Base-by-base conservation (phyloP, 2,888 invertebrate species). In the Drosophila phalerata region DNA sequence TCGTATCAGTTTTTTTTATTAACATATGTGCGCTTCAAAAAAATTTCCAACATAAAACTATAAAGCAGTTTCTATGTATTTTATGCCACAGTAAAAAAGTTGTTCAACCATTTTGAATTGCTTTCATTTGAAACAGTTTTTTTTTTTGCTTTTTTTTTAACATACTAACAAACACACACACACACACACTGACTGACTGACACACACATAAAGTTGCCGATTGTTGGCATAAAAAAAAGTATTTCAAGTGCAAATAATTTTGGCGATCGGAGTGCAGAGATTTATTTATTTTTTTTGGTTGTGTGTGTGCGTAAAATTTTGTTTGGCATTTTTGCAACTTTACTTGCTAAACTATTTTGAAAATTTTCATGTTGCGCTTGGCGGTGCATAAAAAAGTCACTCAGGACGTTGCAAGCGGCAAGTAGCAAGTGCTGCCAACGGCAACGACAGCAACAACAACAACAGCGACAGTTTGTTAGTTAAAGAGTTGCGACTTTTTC, bases 311-410 rank as follows among this genome's bases (percentile, higher is more conserved):
- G 62, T 56, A 40, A 52, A 56, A 77, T 85, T 74, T 30, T 30
- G 6, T 85, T 85, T 75, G 76, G 86, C 73, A 85, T 83, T 77
- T 85, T 85, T 73, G 88, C 79, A 81, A 87, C 73, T 85, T 79
- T 71, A 73, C 68, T 72, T 84, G 80, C 83, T 63, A 82, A 84
- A 84, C 84, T 85, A 82, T 84, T 85, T 87, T 51, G 68, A 79
- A 87, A 82, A 77, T 82, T 85, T 79, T 34, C 73, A 75, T 76
- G 69, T 64, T 73, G 73, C 61, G 72, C 73, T 71, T 64, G 82
- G 69, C 69, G 64, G 72, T 57, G 69, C 78, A 68, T 47, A 47
- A 48, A 67, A 60, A 58, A 63, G 32, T 57, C 42, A 53, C 52
- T 47, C 30, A 49, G 37, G 10, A 49, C 48, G 30, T 37, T 17